Evolutionary conservation across 2,888 invertebrate genomes (phyloP), one percentile per base, ranked within the genome.

Genomic region (Eretmocerus hayati): DNA sequence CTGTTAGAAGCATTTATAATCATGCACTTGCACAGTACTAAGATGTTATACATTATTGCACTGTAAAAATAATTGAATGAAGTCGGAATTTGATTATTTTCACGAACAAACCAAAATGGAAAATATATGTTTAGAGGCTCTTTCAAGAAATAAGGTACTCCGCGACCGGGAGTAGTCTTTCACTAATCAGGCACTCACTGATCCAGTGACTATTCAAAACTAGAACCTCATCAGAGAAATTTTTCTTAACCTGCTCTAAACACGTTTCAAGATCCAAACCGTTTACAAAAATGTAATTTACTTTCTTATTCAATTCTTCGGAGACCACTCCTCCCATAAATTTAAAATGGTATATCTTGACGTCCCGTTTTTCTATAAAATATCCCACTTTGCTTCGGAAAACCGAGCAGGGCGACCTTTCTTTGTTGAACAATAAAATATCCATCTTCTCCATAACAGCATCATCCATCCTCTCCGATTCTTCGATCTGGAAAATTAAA

Each of bases 131-230:
- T 26, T 26, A 26, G 11, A 26, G 11, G 11, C 6, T 26, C 26
- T 26, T 9, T 9, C 26, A 26, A 26, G 11, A 26, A 26, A 9
- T 9, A 9, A 9, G 26, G 26, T 26, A 26, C 26, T 26, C 26
- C 11, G 51, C 52, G 8, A 53, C 48, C 3, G 63, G 43, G 16
- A 64, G 49, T 15, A 67, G 37, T 54, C 42, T 47, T 38, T 48
- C 41, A 22, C 52, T 45, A 8, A 20, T 22, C 40, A 65, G 65
- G 33, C 65, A 69, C 45, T 65, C 60, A 1, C 42, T 8, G 11
- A 71, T 64, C 68, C 68, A 71, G 15, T 58, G 54, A 23, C 56
- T 64, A 6, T 54, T 58, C 4, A 66, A 5, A 22, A 67, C 54
- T 48, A 52, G 45, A 1, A 26, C 21, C n/a, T n/a, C n/a, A n/a